Conservation (phyloP, 1,140 invertebrate species). For the Temnothorax nylanderi region DNA sequence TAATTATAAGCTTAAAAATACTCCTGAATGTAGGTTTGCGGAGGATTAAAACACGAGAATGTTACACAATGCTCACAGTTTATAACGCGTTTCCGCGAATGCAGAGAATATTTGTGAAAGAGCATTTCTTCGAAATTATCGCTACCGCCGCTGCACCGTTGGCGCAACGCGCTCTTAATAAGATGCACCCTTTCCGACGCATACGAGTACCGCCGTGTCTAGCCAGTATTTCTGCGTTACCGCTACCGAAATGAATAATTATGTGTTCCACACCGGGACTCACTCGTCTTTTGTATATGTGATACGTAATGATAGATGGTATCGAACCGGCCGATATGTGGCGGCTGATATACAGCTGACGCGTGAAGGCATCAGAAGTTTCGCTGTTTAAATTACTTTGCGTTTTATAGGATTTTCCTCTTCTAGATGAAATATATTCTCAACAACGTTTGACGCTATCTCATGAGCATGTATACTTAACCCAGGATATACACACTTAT, state of each 20-base stretch:
- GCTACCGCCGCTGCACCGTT: slow-evolving; percentile 13
- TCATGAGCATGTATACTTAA: not conserved
- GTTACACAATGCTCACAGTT: not conserved
- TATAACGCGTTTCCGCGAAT: not conserved
- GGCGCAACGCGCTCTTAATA: slow-evolving; percentile 73
- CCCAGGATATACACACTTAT: too few species aligned
- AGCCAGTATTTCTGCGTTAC: slow-evolving; percentile 66
- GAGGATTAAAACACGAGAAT: not conserved
- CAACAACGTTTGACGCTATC: not conserved
- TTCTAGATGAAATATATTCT: not conserved
- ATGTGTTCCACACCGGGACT: slow-evolving; percentile 70
- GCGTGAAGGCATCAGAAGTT: slow-evolving; percentile 49
- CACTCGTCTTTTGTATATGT: slow-evolving; percentile 69
- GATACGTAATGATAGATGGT: slow-evolving; percentile 30
- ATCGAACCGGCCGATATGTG: slow-evolving; percentile 45
- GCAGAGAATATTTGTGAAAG: not conserved
- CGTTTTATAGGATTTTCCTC: not conserved
- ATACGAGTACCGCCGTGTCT: slow-evolving; percentile 64
- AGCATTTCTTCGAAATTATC: slow-evolving; percentile 21
- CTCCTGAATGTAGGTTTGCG: not conserved
- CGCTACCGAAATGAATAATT: slow-evolving; percentile 80
- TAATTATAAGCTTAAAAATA: not conserved
- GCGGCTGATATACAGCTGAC: slow-evolving; percentile 58
- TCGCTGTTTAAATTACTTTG: not conserved
- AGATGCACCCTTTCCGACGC: slow-evolving; percentile 80